Evolutionary conservation across 2,888 invertebrate species (phyloP), one percentile per base, ranked within the genome.

Genomic region (Entomobrya multifasciata): DNA sequence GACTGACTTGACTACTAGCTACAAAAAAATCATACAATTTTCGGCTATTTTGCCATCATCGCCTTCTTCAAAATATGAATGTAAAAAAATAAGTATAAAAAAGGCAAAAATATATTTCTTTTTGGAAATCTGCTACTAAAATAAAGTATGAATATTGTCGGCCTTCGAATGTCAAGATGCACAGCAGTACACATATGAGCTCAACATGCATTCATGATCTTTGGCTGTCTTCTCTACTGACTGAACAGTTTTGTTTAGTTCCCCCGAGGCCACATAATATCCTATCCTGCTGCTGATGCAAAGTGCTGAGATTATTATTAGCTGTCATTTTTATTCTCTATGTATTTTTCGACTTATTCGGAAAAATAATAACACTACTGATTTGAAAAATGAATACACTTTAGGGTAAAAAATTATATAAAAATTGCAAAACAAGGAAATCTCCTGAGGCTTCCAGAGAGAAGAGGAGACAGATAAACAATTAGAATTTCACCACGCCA

Each of bases 251-350:
- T n/a, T n/a, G n/a, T n/a, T n/a, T n/a, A n/a, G n/a, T n/a, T n/a
- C n/a, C n/a, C n/a, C n/a, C n/a, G 22, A 15, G 10, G 17, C 20
- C 55, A 20, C 20, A 20, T 4, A 20, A 55, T 20, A 4, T 55
- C 4, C 5, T 20, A 22, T 17, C 4, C 5, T 17, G 17, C 15
- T 15, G 49, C 13, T 49, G 55, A 55, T 55, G 22, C 17, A 55
- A 20, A 55, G 5, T 1, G 17, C 52, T 52, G 13, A 49, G 52
- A 52, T 11, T 52, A 17, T 52, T 52, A 52, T 52, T 52, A 57
- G 57, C 57, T 57, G 57, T 57, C 57, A 57, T 57, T 57, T 57
- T 4, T n/a, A n/a, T n/a, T n/a, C n/a, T n/a, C n/a, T 57, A 6
- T 25, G 3, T 11, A 57, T 57, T 57, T 57, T 22, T 3, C 5